Base-by-base conservation (phyloP, 2,113 vertebrate species). In the Melanerpes formicivorus region DNA sequence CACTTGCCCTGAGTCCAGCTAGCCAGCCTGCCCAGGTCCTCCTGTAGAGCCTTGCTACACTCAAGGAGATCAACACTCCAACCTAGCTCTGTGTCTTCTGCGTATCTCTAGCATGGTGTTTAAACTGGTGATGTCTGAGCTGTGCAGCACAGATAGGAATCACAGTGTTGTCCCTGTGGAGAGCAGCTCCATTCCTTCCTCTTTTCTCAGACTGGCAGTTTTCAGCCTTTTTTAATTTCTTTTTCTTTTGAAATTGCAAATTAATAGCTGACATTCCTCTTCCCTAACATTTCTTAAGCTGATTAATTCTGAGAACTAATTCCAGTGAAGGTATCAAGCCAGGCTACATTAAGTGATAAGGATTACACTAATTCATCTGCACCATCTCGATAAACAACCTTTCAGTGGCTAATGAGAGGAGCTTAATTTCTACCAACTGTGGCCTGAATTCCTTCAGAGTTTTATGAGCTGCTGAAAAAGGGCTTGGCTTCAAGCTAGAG, bases 261-360 rank as follows among this genome's bases (percentile, higher is more conserved):
- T 44, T 67, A 93, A 80, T 63, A 92, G 88, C 77, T 81, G 86
- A 66, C 54, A 73, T 89, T 90, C 94, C 23, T 83, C 56, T 93
- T 95, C 52, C 52, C 70, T 94, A 95, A 79, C 60, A 87, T 91
- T 87, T 93, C 66, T 77, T 96, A 95, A 97, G 87, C 82, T 95
- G 93, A 94, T 96, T 97, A 96, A 95, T 95, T 96, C 91, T 83
- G 84, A 93, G 67, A 95, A 96, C 69, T 69, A 93, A 93, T 96
- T 96, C 37, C 60, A 84, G 76, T 52, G 92, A 84, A 95, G 73
- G 74, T 89, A 93, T 92, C 83, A 90, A 86, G 59, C 50, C 64
- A 71, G 65, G 67, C 73, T 93, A 91, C 66, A 86, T 64, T 91
- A 95, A 92, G 65, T 94, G 87, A 94, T 95, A 96, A 96, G 84